phyloP scores from a whole-genome alignment of 2,113 vertebrate genomes.

The Haliaeetus leucogaster region DNA sequence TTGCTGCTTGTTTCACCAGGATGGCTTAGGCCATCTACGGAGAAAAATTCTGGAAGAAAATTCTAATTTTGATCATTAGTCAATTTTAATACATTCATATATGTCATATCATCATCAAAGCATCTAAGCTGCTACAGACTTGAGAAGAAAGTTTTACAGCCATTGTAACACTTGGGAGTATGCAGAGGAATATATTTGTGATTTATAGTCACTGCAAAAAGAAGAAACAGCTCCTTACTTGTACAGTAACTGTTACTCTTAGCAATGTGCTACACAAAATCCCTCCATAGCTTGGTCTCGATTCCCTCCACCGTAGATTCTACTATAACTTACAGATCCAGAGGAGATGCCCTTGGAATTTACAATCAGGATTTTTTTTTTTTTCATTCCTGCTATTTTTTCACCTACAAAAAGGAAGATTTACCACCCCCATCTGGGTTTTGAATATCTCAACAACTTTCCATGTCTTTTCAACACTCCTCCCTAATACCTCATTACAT shows the following conservation, averaged over 20 bases:
- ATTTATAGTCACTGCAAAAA: neutral
- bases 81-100: neutral
- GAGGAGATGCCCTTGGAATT: neutral
- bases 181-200: neutral
- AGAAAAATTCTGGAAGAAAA: neutral
- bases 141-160: neutral
- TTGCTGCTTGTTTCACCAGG: neutral
- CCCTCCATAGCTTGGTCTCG: neutral
- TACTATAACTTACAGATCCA: neutral
- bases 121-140: neutral
- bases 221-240: neutral
- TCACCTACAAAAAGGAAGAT: neutral
- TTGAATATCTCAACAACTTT: slow-evolving; percentile 35
- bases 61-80: neutral
- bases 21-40: neutral
- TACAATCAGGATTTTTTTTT: neutral
- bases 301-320: neutral
- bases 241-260: neutral
- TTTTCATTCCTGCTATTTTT: neutral
- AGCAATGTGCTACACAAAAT: neutral
- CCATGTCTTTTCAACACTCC: slow-evolving; percentile 14
- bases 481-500: slow-evolving; percentile 33
- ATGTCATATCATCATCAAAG: neutral
- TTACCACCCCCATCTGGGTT: neutral
- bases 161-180: neutral